Percentiles rank a stretch among this genome's conserved stretches.
Conservation (phyloP, 2,113 vertebrate species). For the Hemibates koningsi region DNA sequence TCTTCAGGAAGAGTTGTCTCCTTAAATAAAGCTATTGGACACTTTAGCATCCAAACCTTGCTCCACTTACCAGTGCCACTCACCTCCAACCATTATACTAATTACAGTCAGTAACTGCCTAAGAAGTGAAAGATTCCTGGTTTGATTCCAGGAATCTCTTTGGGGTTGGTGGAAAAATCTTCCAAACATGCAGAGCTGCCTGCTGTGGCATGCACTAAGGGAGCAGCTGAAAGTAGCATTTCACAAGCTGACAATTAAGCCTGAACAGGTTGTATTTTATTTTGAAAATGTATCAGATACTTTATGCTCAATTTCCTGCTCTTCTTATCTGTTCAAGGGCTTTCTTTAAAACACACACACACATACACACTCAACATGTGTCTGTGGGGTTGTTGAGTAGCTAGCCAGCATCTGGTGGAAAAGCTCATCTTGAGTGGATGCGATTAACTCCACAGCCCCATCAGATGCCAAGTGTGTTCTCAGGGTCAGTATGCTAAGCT, state of each 20-base stretch:
- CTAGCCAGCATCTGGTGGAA: not conserved
- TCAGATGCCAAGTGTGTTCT: not conserved
- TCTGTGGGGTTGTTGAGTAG: not conserved
- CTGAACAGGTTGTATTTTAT: not conserved
- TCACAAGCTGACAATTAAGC: not conserved
- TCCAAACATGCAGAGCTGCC: not conserved
- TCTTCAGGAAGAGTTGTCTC: not conserved
- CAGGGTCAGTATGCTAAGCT: not conserved
- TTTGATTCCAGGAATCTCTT: not conserved
- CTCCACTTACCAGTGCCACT: not conserved
- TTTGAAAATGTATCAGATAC: not conserved
- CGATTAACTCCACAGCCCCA: not conserved
- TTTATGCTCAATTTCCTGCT: not conserved
- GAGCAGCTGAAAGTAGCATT: not conserved
- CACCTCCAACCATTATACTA: not conserved
- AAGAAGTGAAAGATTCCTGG: not conserved
- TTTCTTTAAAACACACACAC: not conserved
- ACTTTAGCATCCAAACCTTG: not conserved
- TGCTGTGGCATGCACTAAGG: not conserved
- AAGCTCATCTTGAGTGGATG: not conserved
- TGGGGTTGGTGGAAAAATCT: not conserved
- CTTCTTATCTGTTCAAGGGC: not conserved
- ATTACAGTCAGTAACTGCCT: not conserved
- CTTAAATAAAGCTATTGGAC: not conserved
- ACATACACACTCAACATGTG: not conserved